Base-by-base conservation (phyloP, 2,888 invertebrate species). In the Punctoribates punctum region DNA sequence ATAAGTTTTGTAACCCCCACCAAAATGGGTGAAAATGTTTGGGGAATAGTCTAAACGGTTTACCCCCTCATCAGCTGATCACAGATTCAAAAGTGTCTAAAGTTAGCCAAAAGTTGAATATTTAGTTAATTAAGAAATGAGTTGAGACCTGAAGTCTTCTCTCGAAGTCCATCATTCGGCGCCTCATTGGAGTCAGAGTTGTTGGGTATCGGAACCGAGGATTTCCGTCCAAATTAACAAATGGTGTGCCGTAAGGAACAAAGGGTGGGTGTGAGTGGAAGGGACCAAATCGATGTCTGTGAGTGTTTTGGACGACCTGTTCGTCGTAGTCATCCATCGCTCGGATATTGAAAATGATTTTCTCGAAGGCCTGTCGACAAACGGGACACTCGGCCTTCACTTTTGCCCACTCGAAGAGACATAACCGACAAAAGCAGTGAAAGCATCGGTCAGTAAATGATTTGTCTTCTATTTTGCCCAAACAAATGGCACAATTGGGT, bases 361-460 rank as follows among this genome's bases (percentile, higher is more conserved):
- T 91, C 81, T 90, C 91, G 84, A 96, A 96, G 4, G 89, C 88
- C 83, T 94, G 92, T 83, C 97, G 96, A 84, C 97, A 97, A 0
- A 97, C 86, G 0, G 97, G 97, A 84, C 96, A 96, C 82, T 92
- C 94, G 0, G 94, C 89, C 85, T 95, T 96, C 17, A 95, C 91
- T 91, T 91, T 94, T 76, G 95, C 94, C 96, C 96, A 97, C 82
- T 94, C 92, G 78, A 93, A 85, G 42, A 97, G 87, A 83, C 96
- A 97, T 79, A 90, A 90, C 83, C 95, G 96, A 84, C 96, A 97
- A 84, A 96, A 97, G 83, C 92, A 91, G 84, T 97, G 96, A 83
- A 92, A 88, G 83, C 96, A 97, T 73, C 91, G 91, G 83, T 96
- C 92, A 0, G 95, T 93, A 83, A 93, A 94, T 38, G 93, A 94